These are phyloP conservation scores for Thymelicus acteon DNA, from an alignment of 2,888 invertebrate genomes.

Conservation along the genomic window DNA sequence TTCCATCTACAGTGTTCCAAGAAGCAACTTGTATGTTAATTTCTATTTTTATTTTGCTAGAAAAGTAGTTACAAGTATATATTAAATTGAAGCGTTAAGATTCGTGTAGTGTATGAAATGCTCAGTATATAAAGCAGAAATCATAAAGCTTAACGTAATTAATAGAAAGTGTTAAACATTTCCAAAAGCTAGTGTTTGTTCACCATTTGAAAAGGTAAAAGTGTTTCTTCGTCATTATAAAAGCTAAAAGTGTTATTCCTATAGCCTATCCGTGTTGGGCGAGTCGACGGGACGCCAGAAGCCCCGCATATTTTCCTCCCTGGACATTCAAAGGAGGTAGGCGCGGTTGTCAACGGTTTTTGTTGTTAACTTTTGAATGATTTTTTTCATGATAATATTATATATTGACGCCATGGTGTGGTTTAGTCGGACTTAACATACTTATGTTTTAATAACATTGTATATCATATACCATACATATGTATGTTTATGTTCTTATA, in stretches of 20 bases:
- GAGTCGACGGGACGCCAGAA: conserved; percentile 77
- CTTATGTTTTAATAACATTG: too few relatives aligned
- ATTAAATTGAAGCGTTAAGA: too few relatives aligned
- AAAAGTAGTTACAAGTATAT: too few relatives aligned
- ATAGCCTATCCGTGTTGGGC: conserved; percentile 79
- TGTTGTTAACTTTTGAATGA: conserved; percentile 30
- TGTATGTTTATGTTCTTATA: too few relatives aligned
- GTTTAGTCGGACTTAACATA: conserved; percentile 20
- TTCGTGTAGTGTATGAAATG: too few relatives aligned
- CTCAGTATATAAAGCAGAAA: too few relatives aligned
- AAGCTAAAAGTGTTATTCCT: conserved; percentile 57
- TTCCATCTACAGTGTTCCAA: background rate
- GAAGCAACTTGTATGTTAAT: background rate
- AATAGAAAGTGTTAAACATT: background rate
- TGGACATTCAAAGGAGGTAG: conserved; percentile 82
- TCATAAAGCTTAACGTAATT: too few relatives aligned
- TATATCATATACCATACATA: too few relatives aligned
- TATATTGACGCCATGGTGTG: conserved; percentile 34
- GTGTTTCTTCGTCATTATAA: background rate
- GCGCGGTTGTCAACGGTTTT: conserved; percentile 37
- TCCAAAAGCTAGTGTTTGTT: background rate
- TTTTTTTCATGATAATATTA: conserved; percentile 29
- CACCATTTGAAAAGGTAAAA: background rate
- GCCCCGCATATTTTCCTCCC: conserved; percentile 81
- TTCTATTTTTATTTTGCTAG: background rate